Evolutionary conservation across 2,888 invertebrate species (phyloP), one percentile per base, ranked within the genome.

Genomic region (Tetheella fluctuosa): DNA sequence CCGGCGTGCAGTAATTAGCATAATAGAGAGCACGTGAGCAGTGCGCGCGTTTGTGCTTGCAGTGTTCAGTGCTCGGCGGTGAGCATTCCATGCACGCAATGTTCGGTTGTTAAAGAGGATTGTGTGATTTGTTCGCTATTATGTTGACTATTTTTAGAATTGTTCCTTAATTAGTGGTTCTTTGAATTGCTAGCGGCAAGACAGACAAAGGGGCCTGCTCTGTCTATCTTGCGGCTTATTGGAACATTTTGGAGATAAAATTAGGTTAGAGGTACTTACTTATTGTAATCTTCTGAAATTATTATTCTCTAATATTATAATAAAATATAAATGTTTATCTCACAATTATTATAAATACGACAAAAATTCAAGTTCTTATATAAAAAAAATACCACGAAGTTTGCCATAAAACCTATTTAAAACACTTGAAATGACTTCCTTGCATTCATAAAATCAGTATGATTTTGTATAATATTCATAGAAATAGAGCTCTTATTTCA

Each of bases 1-100:
- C 62, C 62, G 54, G 54, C 61, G 55, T 68, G 63, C 64, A 54
- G 61, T 68, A 59, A 73, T 71, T 70, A 70, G 64, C 70, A 68
- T 70, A 64, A 65, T 60, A 70, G 65, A 63, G 60, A 70, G 70
- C 42, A 34, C 66, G 37, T 54, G 48, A 48, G 20, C 48, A 20
- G 20, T 7, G 57, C 52, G 48, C 39, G 17, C 28, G 57, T 60
- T 52, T 53, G 23, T 28, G 60, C 57, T 37, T 7, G 20, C 48
- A 48, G 48, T 20, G 48, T 10, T 48, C 48, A 20, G 48, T 48
- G 20, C 20, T 48, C 48, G 6, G 6, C n/a, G n/a, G n/a, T n/a
- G 39, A 20, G 48, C 20, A 48, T 48, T 48, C 48, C 48, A 20
- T 4, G 20, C 48, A 17, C 42, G 42, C 42, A 48, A 4, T 10